Base-by-base conservation (phyloP, 2,888 invertebrate species). In the Incurvaria masculella region DNA sequence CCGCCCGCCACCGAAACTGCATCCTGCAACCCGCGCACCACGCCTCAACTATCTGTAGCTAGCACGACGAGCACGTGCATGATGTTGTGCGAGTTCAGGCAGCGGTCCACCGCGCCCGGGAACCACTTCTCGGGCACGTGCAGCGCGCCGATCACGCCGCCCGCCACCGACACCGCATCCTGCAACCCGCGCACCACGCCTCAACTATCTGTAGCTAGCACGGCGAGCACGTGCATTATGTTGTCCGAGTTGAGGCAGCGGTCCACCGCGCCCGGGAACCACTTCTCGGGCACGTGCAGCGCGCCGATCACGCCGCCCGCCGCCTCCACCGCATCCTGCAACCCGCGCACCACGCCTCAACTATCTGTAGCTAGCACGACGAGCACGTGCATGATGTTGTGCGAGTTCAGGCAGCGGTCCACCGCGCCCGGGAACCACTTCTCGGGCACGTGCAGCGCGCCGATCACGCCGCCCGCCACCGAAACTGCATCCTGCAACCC, bases 351-450 rank as follows among this genome's bases (percentile, higher is more conserved):
- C 10, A n/a, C n/a, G n/a, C n/a, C n/a, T n/a, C n/a, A n/a, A n/a
- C n/a, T n/a, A n/a, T n/a, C n/a, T n/a, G n/a, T n/a, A 2, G 93
- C 94, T 23, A 89, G 80, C 51, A 94, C 91, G 50, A 94, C 94
- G 55, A 94, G 79, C 53, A 94, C 88, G 74, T 94, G 94, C 94
- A 94, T 94, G 61, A 94, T 90, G 72, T 94, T 93, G 75, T 94
- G 94, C 23, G 93, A 94, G 73, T 94, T 94, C 60, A 91, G 83
- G 68, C 87, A 87, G 65, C 89, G 81, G 74, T 94, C 94, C 59
- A 93, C 85, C 38, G 83, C 69, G 23, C 93, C 93, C 4, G 93
- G 93, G 67, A 90, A 87, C 92, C 92, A 94, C 68, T 91, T 89
- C 72, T 94, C 94, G 19, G 94, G 94, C 60, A 94, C 86, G 62